Evolutionary conservation across 2,797 vertebrate species (phyloP), one percentile per base, ranked within the genome.

Genomic region (Protosalanx chinensis): DNA sequence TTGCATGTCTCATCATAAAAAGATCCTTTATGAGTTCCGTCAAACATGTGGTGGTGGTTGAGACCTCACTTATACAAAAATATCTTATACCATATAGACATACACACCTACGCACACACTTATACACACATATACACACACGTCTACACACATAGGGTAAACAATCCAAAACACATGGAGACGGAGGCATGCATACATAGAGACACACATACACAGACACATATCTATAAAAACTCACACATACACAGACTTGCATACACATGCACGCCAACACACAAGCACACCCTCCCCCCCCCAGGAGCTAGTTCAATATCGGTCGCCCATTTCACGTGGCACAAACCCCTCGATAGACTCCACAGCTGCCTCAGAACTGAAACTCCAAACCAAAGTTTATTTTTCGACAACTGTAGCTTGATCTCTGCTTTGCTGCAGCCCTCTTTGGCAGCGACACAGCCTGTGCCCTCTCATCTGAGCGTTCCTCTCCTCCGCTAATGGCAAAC

Each of bases 311-410:
- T 32, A 41, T 57, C 70, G 70, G 37, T 58, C 64, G 4, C 60
- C 12, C 66, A 71, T 87, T 82, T 86, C 64, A 84, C 80, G 80
- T 85, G 86, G 83, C 41, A 27, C n/a, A 71, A 58, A 23, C 68
- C 53, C 64, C 69, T 20, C 69, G 70, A 70, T 70, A 37, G 27
- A 49, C 58, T 62, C 46, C 57, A 29, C 68, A 68, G 37, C 10
- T 64, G 16, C 66, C 62, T 13, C 61, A n/a, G 23, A 64, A 53
- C 51, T 53, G 8, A 16, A 53, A 20, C 67, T 18, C 33, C 18
- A 57, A 63, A 74, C 37, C 12, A 23, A 30, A 10, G 66, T 84
- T 83, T 82, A 67, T 78, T 85, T 83, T 72, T 41, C 73, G 67
- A 27, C 20, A 41, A 64, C 76, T 82, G 80, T 16, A 3, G 8